phyloP scores from a whole-genome alignment of 2,797 vertebrate genomes.

The Sebastes itinus region DNA sequence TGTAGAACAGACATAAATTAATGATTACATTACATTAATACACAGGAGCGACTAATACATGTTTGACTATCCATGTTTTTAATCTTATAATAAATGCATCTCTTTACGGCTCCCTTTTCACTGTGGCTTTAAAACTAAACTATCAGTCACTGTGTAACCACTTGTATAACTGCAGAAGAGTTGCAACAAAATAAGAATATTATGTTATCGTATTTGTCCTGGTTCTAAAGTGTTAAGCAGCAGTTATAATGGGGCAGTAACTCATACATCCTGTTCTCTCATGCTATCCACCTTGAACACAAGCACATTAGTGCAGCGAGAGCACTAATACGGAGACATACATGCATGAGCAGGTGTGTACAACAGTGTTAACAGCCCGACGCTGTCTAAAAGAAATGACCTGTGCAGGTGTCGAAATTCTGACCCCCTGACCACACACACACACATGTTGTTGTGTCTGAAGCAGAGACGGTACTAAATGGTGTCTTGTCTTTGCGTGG shows the following conservation, averaged over 20 bases:
- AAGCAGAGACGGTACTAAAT: neutral
- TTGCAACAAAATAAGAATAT: neutral
- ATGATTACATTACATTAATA: constrained; percentile 62
- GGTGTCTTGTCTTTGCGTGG: neutral
- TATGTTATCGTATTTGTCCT: neutral
- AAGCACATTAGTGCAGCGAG: neutral
- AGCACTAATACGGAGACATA: neutral
- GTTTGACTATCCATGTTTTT: constrained; percentile 25
- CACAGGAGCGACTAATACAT: constrained; percentile 16
- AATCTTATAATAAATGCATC: constrained; percentile 23
- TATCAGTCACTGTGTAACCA: neutral
- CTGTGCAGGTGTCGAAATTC: constrained; percentile 47
- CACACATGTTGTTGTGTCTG: constrained; percentile 31
- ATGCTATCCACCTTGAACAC: neutral
- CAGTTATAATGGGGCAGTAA: neutral
- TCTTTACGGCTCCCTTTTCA: constrained; percentile 2
- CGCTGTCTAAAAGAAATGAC: constrained; percentile 35
- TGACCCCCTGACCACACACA: constrained; percentile 32
- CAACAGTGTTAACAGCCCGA: constrained; percentile 21
- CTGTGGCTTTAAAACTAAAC: neutral
- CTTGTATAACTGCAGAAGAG: neutral
- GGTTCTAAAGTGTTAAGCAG: neutral
- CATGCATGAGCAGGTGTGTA: constrained; percentile 1
- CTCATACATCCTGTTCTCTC: neutral
- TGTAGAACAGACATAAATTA: constrained; percentile 57